Evolutionary conservation across 2,888 invertebrate species (phyloP).

Genomic region (Mimumesa dahlbomi): DNA sequence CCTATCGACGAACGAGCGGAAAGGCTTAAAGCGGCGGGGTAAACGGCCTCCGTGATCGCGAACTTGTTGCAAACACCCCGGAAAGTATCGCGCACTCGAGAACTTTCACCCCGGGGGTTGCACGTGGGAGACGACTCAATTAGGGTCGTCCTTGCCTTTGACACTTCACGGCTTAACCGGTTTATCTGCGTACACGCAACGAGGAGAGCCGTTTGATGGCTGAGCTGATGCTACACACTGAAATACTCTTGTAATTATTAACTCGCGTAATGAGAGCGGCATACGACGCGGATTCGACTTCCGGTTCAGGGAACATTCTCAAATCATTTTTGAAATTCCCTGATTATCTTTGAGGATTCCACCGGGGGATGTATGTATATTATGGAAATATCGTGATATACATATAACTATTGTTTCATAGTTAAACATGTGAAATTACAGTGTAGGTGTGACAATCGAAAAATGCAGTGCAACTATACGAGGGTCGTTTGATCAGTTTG

Average conservation of each 20-base stretch:
- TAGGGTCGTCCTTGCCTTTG: conserved; percentile 53
- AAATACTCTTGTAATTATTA: conserved; percentile 9
- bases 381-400: too few relatives aligned
- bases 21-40: not conserved
- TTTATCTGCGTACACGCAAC: conserved; percentile 4
- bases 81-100: conserved; percentile 23
- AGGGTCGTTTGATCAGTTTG: too few relatives aligned
- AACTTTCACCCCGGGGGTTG: conserved; percentile 19
- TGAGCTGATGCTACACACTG: not conserved
- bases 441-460: too few relatives aligned
- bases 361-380: too few relatives aligned
- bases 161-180: conserved; percentile 35
- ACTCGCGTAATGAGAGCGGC: conserved; percentile 12
- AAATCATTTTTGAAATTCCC: not conserved
- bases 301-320: too few relatives aligned
- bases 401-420: too few relatives aligned
- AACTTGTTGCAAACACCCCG: conserved; percentile 2
- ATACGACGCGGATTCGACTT: not conserved
- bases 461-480: too few relatives aligned
- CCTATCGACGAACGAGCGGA: not conserved
- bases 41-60: not conserved
- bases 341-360: too few relatives aligned
- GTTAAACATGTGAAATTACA: too few relatives aligned
- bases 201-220: not conserved
- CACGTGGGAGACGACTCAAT: conserved; percentile 48